Evolutionary conservation across 2,888 invertebrate species (phyloP), one percentile per base, ranked within the genome.

Genomic region (Chymomyza procnemis): DNA sequence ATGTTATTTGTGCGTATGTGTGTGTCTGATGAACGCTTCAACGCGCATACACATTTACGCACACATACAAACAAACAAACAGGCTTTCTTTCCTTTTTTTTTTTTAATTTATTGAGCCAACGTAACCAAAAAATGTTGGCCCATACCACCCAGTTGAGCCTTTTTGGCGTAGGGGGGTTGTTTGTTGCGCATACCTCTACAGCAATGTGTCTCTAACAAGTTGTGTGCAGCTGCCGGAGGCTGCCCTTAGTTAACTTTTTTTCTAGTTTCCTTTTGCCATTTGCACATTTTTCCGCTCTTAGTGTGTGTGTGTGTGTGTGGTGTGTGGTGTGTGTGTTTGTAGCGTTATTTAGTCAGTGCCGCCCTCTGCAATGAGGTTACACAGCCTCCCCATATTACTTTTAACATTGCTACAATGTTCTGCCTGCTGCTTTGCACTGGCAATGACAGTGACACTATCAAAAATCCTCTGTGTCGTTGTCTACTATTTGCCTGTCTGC

Each of bases 381-480:
- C 76, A 73, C 75, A 83, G 87, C 82, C 75, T 84, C 78, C 30
- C 48, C 60, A 56, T 21, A 55, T n/a, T n/a, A 66, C 16, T 52
- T 62, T 48, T 56, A 56, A 47, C n/a, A 41, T 41, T 62, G 16
- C 34, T 22, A 18, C 19, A 16, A 21, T 47, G 34, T 62, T 46
- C 73, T 76, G 67, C 71, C 66, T 66, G 67, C 71, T 73, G 69
- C 70, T 73, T 61, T 72, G 74, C 48, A 63, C 64, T 83, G 83
- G 75, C 87, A 85, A 82, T 83, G 83, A 85, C 83, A 81, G 85
- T 86, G 84, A 83, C 84, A 83, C 82, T 81, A 82, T 73, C 78
- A 76, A 71, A 74, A 66, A 65, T 55, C 60, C 66, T 46, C 47
- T 54, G 18, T 14, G 14, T 22, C 18, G n/a, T 26, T 22, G 26